phyloP scores from a whole-genome alignment of 2,888 invertebrate genomes.

The Cephus spinipes region DNA sequence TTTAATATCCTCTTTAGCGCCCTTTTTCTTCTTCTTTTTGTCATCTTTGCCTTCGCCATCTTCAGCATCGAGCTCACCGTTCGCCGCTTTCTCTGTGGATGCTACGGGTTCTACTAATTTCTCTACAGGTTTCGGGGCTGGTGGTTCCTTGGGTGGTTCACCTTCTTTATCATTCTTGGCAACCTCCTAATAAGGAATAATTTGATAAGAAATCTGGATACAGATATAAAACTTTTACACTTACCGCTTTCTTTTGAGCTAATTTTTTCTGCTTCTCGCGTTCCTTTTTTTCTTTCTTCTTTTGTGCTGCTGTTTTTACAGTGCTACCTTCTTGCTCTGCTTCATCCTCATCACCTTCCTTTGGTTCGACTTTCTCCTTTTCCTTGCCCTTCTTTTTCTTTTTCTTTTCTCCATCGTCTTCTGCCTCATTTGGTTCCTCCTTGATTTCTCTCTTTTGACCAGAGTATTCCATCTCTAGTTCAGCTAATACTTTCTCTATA shows the following conservation, averaged over 20 bases:
- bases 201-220: neutral
- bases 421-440: conserved; percentile 35
- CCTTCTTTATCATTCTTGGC: conserved; percentile 53
- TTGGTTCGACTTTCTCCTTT: conserved; percentile 46
- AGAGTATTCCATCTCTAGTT: conserved; percentile 84
- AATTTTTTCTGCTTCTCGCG: conserved; percentile 81
- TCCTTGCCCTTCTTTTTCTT: conserved; percentile 40
- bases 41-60: conserved; percentile 61
- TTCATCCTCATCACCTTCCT: conserved; percentile 68
- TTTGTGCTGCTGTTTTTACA: conserved; percentile 86
- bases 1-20: conserved; percentile 68
- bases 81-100: conserved; percentile 32
- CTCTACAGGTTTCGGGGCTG: conserved; percentile 29
- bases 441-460: conserved; percentile 71
- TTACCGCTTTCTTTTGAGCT: conserved; percentile 73
- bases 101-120: conserved; percentile 35
- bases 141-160: conserved; percentile 57
- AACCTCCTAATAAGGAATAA: conserved; percentile 46
- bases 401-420: conserved; percentile 34
- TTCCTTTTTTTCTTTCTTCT: conserved; percentile 91
- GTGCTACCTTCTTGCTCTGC: conserved; percentile 72
- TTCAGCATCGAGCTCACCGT: conserved; percentile 51
- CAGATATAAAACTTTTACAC: conserved; percentile 15
- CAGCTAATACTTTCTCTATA: conserved; percentile 85
- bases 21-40: conserved; percentile 68